Evolutionary conservation across 2,888 invertebrate genomes (phyloP).

Genomic region (Parnassius smintheus): DNA sequence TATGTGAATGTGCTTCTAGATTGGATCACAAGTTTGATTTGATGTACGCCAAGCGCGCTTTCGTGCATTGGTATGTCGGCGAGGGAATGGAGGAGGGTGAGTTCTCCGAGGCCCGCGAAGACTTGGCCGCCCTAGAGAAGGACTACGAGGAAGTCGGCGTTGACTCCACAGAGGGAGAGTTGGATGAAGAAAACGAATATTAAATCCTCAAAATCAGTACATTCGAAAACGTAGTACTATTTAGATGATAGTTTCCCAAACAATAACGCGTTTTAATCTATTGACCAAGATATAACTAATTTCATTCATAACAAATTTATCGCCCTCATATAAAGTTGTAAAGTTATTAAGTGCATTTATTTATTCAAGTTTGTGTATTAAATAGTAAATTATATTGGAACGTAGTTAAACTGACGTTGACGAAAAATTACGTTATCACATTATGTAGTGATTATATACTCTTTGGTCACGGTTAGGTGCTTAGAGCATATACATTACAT

Average conservation of each 20-base stretch:
- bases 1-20: slow-evolving; percentile 44
- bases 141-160: slow-evolving; percentile 90
- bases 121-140: slow-evolving; percentile 89
- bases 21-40: slow-evolving; percentile 97
- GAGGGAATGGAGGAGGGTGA: slow-evolving; percentile 95
- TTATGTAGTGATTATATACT: no score
- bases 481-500: no score
- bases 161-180: slow-evolving; percentile 86
- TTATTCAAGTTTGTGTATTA: no score
- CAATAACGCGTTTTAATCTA: no score
- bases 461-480: no score
- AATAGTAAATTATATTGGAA: no score
- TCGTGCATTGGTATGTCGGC: slow-evolving; percentile 96
- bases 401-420: no score
- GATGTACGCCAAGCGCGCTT: slow-evolving; percentile 97
- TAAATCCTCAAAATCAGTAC: slow-evolving; percentile 41
- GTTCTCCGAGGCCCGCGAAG: slow-evolving; percentile 93
- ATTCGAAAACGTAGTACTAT: background rate
- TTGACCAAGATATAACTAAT: no score
- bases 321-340: no score
- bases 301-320: no score
- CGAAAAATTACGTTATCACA: no score
- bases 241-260: slow-evolving; percentile 5
- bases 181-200: slow-evolving; percentile 86
- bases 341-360: no score